Evolutionary conservation across 2,888 invertebrate genomes (phyloP).

Genomic region (Cataglyphis albicans): DNA sequence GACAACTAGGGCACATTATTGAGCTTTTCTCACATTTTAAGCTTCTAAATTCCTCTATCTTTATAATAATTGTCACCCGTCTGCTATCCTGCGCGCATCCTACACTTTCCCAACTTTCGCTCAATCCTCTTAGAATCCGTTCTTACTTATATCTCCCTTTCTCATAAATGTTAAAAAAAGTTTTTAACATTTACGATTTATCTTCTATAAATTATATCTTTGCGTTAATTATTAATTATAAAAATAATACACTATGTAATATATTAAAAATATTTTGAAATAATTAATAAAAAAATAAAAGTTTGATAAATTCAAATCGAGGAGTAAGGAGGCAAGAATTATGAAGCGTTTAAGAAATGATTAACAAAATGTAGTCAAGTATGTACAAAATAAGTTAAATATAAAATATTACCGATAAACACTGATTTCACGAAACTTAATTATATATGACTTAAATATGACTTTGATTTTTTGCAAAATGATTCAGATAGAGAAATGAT

Average conservation of each 20-base stretch:
- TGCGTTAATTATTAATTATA: neutral
- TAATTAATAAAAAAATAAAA: neutral
- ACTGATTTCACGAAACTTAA: neutral
- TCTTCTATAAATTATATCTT: neutral
- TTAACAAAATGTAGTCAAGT: neutral
- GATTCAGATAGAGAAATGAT: neutral
- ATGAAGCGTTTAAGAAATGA: neutral
- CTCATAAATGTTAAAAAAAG: neutral
- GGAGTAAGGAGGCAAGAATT: neutral
- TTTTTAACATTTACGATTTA: neutral
- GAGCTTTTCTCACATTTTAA: neutral
- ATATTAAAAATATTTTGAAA: neutral
- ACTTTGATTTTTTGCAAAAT: neutral
- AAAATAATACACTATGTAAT: neutral
- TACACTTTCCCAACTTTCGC: neutral
- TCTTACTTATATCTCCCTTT: neutral
- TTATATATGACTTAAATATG: too few species aligned
- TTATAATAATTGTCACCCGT: neutral
- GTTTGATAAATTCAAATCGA: neutral
- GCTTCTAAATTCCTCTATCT: neutral
- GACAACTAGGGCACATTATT: neutral
- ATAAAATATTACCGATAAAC: neutral
- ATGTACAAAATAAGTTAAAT: neutral
- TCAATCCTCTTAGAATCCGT: neutral
- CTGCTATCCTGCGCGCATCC: too few species aligned